Evolutionary conservation across 2,113 vertebrate genomes (phyloP).

Genomic region (Lasiurus borealis): DNA sequence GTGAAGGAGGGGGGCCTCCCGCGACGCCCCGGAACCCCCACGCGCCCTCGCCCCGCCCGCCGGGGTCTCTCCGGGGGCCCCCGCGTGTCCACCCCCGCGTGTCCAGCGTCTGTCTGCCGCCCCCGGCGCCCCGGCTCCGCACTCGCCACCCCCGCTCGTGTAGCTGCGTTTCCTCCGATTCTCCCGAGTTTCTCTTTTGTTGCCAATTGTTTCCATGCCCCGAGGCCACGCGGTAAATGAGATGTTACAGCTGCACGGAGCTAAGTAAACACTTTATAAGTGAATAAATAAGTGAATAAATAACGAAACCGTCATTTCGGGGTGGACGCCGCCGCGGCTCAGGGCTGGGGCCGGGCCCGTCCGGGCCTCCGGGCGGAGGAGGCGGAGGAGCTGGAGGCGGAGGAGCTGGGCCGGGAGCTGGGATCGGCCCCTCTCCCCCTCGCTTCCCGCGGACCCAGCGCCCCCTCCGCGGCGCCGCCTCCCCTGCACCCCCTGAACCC

Average conservation of each 20-base stretch:
- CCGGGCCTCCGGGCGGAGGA: too few species aligned
- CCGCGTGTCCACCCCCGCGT: too few species aligned
- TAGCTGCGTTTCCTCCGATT: constrained; percentile 62
- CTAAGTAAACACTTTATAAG: constrained; percentile 90
- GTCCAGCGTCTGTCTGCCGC: rapidly evolving
- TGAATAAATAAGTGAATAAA: constrained; percentile 90
- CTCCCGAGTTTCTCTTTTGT: constrained; percentile 82
- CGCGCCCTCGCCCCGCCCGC: too few species aligned
- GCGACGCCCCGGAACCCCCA: too few species aligned
- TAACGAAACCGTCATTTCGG: constrained; percentile 83
- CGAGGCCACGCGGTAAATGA: constrained; percentile 89
- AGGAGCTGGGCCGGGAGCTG: neutral
- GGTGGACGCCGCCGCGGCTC: neutral
- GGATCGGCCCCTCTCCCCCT: too few species aligned
- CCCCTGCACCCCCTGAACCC: constrained; percentile 45
- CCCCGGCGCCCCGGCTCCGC: neutral
- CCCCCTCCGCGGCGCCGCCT: neutral
- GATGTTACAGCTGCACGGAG: constrained; percentile 89
- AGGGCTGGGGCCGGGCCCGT: neutral
- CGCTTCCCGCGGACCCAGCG: neutral
- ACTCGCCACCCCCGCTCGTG: neutral
- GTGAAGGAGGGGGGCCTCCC: too few species aligned
- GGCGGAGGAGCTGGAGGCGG: too few species aligned
- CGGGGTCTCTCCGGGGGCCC: too few species aligned
- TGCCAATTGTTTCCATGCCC: constrained; percentile 88